Base-by-base conservation (phyloP, 1,140 invertebrate species). In the Ectropis grisescens region DNA sequence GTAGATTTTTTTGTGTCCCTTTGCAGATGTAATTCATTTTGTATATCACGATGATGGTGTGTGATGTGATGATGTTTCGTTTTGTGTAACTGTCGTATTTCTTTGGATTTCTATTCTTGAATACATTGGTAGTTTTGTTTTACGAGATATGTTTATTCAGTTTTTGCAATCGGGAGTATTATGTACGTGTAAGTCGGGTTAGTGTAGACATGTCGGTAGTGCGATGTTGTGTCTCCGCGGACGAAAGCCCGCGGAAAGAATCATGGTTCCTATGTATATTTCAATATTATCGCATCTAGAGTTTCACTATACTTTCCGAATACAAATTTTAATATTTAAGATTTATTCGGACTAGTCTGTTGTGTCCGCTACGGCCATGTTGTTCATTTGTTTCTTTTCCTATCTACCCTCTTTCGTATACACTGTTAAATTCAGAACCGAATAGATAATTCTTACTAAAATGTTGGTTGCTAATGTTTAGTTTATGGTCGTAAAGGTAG, bases 241-340 rank as follows among this genome's bases (percentile, higher is more conserved):
- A 48, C 57, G 50, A 42, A 37, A 40, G 58, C 46, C 68, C 72
- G 71, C 76, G 76, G 76, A 67, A 62, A 64, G 72, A 81, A 76
- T 81, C 72, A 81, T 78, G 76, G 76, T 81, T 81, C 76, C 76
- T 81, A 81, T 81, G 76, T 81, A 81, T 81, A 81, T 81, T 80
- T 81, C 76, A 78, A 81, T 81, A 78, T 78, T 75, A 75, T 75
- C 72, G 72, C 76, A 76, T 78, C 69, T 81, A 81, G 76, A 79
- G 74, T 78, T 81, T 81, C 72, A 74, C 69, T 78, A 78, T 81
- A 76, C 69, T 78, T 81, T 76, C 76, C 76, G 72, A 78, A 75
- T 70, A 81, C 76, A 76, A 80, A 76, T 78, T 80, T 75, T 78
- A 78, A 78, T 75, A 78, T 75, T 80, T 75, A 78, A 78, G 72